Evolutionary conservation across 2,797 vertebrate species (phyloP).

Genomic region (Hypotaenidia philippensis): DNA sequence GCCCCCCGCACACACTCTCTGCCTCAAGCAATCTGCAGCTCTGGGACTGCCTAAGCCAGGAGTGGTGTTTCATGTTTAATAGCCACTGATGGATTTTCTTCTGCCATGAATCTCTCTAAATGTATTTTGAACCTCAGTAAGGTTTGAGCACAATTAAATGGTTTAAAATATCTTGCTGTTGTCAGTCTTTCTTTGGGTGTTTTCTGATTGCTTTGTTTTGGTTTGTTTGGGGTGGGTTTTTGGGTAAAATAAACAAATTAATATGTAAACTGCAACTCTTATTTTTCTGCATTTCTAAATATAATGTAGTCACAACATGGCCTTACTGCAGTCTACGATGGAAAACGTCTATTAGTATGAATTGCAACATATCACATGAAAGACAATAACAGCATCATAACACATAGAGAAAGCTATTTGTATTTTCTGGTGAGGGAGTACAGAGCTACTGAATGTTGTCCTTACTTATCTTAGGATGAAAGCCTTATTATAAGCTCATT

Average conservation of each 20-base stretch:
- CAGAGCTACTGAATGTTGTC: slow-evolving; percentile 69
- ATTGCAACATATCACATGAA: slow-evolving; percentile 46
- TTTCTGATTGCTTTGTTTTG: neutral
- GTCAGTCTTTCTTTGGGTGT: neutral
- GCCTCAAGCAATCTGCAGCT: neutral
- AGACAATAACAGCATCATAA: slow-evolving; percentile 44
- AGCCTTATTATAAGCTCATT: slow-evolving; percentile 83
- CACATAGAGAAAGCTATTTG: slow-evolving; percentile 65
- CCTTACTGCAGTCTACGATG: neutral
- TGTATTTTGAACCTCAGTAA: neutral
- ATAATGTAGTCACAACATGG: neutral
- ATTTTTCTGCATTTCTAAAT: neutral
- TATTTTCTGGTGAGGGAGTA: slow-evolving; percentile 70
- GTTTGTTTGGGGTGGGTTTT: neutral
- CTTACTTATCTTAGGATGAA: slow-evolving; percentile 80
- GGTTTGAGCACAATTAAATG: neutral
- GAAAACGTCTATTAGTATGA: slow-evolving; percentile 41
- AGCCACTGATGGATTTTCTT: slow-evolving; percentile 20
- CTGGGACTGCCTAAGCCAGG: neutral
- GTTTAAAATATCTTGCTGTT: neutral
- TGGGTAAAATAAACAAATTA: neutral
- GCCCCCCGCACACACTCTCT: neutral
- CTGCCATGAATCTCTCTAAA: neutral
- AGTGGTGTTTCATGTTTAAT: neutral
- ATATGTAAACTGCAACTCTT: neutral